Conservation (phyloP, 2,113 vertebrate species). For the Bambusicola thoracicus region DNA sequence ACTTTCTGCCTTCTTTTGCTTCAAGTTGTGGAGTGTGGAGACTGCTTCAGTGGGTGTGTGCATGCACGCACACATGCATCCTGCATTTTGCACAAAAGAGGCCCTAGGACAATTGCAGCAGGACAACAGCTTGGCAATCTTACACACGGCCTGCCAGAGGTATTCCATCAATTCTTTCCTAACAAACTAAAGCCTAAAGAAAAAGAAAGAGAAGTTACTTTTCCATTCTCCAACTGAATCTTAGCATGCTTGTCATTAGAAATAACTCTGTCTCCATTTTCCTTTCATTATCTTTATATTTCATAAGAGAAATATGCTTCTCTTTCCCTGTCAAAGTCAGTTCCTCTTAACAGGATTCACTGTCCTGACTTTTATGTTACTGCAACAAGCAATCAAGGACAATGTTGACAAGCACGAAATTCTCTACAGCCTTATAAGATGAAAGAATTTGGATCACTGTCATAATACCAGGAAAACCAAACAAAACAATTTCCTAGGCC, state of each 20-base stretch:
- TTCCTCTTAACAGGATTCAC: slow-evolving; percentile 28
- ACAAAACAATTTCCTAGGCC: background rate
- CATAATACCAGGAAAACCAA: background rate
- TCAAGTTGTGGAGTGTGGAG: background rate
- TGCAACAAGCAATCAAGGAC: slow-evolving; percentile 4
- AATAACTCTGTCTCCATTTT: slow-evolving; percentile 28
- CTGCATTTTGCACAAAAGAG: background rate
- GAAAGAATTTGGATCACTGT: slow-evolving; percentile 21
- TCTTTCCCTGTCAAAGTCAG: background rate
- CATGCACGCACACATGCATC: background rate
- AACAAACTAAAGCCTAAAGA: background rate
- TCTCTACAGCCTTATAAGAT: background rate
- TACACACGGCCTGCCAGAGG: background rate
- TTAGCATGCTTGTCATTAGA: slow-evolving; percentile 38
- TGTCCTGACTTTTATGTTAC: background rate
- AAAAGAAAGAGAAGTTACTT: slow-evolving; percentile 6
- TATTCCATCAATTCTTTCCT: background rate
- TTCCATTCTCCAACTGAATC: background rate
- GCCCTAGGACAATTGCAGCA: fast-evolving
- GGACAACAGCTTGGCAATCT: background rate
- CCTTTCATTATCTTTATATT: slow-evolving; percentile 40
- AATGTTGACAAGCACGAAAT: slow-evolving; percentile 38
- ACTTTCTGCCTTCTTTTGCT: background rate
- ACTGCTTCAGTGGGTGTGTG: background rate
- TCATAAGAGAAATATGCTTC: slow-evolving; percentile 6